phyloP scores from a whole-genome alignment of 2,888 invertebrate species.

The Himalopsyche tibetana region DNA sequence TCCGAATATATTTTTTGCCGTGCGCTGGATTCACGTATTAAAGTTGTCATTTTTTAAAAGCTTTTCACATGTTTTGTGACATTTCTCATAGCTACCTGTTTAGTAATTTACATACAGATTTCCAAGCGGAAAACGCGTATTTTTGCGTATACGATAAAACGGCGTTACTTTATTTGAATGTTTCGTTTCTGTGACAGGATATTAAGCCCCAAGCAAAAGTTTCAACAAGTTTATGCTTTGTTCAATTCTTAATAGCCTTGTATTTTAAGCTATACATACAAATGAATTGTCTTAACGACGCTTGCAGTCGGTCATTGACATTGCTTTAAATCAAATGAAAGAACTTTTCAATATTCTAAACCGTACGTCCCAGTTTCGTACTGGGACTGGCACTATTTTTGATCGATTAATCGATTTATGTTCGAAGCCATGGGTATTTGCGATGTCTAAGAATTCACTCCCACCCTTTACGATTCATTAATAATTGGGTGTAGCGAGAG shows the following conservation, averaged over 20 bases:
- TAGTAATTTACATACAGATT: no score
- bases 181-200: not conserved
- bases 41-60: conserved; percentile 20
- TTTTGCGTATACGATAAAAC: conserved; percentile 1
- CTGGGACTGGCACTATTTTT: no score
- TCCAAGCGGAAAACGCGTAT: not conserved
- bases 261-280: not conserved
- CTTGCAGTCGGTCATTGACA: no score
- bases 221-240: conserved; percentile 19
- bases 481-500: no score
- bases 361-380: no score
- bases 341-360: no score
- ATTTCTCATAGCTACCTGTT: not conserved
- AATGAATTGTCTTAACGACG: not conserved
- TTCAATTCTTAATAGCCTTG: conserved; percentile 16
- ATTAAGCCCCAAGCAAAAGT: not conserved
- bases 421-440: no score
- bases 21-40: conserved; percentile 9
- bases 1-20: not conserved
- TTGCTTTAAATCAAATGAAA: no score
- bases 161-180: not conserved
- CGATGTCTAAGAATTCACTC: no score
- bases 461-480: no score
- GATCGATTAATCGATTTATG: no score
- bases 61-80: conserved; percentile 9